Evolutionary conservation across 2,888 invertebrate genomes (phyloP), one percentile per base, ranked within the genome.

Genomic region (Odontocerum albicorne): DNA sequence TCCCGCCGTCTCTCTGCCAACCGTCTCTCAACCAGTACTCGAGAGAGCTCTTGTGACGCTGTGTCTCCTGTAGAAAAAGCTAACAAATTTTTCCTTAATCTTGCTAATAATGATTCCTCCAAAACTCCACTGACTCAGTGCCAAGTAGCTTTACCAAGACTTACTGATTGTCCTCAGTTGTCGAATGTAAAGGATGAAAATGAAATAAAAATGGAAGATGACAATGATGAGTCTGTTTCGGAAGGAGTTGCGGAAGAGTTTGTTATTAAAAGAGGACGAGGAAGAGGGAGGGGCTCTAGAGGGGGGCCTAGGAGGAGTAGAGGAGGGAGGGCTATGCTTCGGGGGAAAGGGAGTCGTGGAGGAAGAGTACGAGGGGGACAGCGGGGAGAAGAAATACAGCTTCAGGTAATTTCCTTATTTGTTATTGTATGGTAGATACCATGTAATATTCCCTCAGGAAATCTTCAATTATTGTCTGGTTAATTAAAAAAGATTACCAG

Each of bases 331-430:
- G 65, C 69, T 40, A 32, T 66, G 63, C 21, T 71, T 63, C 27
- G 70, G 60, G n/a, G 57, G 62, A 50, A 62, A 63, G 65, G 35
- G 64, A 65, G 7, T 63, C 46, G 74, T 0, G 65, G 77, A 22
- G 77, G 77, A 10, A 74, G 76, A 0, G 74, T 76, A 1, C 67
- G 75, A 6, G 49, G 44, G 8, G 32, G 75, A 73, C 12, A 70
- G 67, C 40, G 66, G 65, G 65, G 69, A 13, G 61, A 61, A 43
- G 58, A 58, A 35, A 52, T 61, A 27, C 61, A 61, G 13, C 17
- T 61, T 36, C 61, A 61, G 58, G 61, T 61, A 20, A n/a, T n/a
- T n/a, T n/a, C n/a, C n/a, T n/a, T n/a, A 36, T n/a, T n/a, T n/a
- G n/a, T n/a, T n/a, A n/a, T n/a, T n/a, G n/a, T n/a, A n/a, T n/a